These are phyloP conservation scores for Morus bassanus DNA, from an alignment of 2,797 vertebrate species.

Conservation along the genomic window DNA sequence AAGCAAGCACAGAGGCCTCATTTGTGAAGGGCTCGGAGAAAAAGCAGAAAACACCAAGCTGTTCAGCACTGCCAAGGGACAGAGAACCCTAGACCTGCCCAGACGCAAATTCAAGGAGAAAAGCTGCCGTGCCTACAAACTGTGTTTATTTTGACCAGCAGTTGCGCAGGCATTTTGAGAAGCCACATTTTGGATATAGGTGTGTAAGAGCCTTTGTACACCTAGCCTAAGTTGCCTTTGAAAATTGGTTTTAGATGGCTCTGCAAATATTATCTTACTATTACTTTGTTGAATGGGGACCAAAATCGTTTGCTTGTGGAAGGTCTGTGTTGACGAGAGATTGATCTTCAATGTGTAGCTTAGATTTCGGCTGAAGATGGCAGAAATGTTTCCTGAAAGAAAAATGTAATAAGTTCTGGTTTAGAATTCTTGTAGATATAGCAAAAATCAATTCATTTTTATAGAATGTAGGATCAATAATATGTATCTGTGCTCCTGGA, in stretches of 20 bases:
- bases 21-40: not conserved
- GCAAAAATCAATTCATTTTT: conserved; percentile 26
- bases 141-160: not conserved
- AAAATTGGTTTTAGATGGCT: not conserved
- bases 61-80: not conserved
- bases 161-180: not conserved
- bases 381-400: conserved; percentile 29
- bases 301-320: not conserved
- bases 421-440: not conserved
- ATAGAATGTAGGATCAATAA: not conserved
- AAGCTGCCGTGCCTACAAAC: not conserved
- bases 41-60: not conserved
- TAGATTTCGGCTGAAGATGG: conserved; percentile 19
- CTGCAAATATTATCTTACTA: not conserved
- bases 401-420: not conserved
- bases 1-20: not conserved
- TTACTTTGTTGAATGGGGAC: not conserved
- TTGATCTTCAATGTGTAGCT: not conserved
- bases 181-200: not conserved
- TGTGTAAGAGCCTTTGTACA: not conserved
- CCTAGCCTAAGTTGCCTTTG: not conserved
- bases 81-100: not conserved
- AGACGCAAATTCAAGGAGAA: not conserved
- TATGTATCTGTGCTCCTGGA: not conserved
- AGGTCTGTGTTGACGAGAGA: not conserved